phyloP scores from a whole-genome alignment of 1,140 invertebrate genomes.

The Papilio polyxenes region DNA sequence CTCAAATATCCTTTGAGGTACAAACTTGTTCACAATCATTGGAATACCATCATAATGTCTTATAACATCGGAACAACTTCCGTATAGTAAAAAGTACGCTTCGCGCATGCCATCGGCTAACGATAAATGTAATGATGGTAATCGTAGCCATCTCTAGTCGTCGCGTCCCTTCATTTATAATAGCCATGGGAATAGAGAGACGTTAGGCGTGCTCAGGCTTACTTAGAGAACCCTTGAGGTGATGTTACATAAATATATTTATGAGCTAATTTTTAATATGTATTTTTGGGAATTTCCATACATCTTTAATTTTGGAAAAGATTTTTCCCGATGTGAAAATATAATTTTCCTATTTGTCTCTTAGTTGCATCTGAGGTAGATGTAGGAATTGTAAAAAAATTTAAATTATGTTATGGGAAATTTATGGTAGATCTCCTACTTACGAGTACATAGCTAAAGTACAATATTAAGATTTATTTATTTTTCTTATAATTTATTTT shows the following conservation, averaged over 20 bases:
- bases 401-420: too few species aligned
- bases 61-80: slow-evolving; percentile 27
- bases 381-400: too few species aligned
- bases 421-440: too few species aligned
- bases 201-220: slow-evolving; percentile 54
- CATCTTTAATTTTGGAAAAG: too few species aligned
- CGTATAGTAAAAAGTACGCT: slow-evolving; percentile 36
- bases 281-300: not conserved
- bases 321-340: too few species aligned
- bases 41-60: slow-evolving; percentile 6
- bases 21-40: not conserved
- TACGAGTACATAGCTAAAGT: too few species aligned
- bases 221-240: slow-evolving; percentile 47
- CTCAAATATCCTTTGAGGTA: not conserved
- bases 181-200: slow-evolving; percentile 61
- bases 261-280: not conserved
- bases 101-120: slow-evolving; percentile 39
- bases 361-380: too few species aligned
- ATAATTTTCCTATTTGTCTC: too few species aligned
- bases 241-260: not conserved
- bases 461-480: too few species aligned
- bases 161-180: slow-evolving; percentile 63
- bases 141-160: slow-evolving; percentile 52
- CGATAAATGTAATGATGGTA: slow-evolving; percentile 71
- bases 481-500: too few species aligned